A percentile compares a stretch with the other conserved stretches of the same genome.
Conservation (phyloP, 2,888 invertebrate genomes). For the Panzeria rudis region DNA sequence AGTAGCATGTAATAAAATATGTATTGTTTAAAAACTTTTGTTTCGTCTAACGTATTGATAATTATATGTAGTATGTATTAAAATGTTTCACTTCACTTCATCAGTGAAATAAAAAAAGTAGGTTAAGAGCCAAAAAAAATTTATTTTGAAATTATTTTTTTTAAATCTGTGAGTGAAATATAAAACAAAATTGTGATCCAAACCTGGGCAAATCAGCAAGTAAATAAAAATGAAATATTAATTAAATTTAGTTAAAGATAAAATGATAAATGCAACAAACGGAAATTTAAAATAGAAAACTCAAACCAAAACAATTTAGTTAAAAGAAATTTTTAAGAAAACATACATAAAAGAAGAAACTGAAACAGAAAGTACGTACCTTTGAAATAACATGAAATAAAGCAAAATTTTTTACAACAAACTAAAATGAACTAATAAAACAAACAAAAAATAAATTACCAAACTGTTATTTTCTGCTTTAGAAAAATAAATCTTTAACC, state of each 20-base stretch:
- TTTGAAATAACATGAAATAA: conserved; percentile 59
- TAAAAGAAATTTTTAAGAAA: conserved; percentile 73
- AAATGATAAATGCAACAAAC: conserved; percentile 55
- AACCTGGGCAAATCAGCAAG: conserved; percentile 50
- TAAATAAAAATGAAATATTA: conserved; percentile 29
- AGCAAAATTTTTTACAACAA: conserved; percentile 44
- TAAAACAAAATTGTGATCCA: conserved; percentile 70
- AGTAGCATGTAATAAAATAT: not conserved
- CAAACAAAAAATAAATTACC: conserved; percentile 43
- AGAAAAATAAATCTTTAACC: conserved; percentile 59
- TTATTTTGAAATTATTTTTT: conserved; percentile 45
- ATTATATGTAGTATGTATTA: not conserved
- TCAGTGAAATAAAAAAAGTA: conserved; percentile 12
- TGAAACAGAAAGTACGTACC: conserved; percentile 71
- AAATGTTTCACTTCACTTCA: not conserved
- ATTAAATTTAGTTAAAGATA: conserved; percentile 55
- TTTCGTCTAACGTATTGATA: not conserved
- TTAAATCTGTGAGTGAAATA: conserved; percentile 72
- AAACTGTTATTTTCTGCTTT: conserved; percentile 68
- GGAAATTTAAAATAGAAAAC: conserved; percentile 33
- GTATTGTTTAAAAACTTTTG: conserved; percentile 7
- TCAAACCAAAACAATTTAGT: conserved; percentile 74
- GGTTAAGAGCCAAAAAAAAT: not conserved
- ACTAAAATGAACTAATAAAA: conserved; percentile 28
- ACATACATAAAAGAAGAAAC: conserved; percentile 34